Percentiles rank a stretch among this genome's conserved stretches.
Conservation (phyloP, 1,140 invertebrate genomes). For the Sitodiplosis mosellana region DNA sequence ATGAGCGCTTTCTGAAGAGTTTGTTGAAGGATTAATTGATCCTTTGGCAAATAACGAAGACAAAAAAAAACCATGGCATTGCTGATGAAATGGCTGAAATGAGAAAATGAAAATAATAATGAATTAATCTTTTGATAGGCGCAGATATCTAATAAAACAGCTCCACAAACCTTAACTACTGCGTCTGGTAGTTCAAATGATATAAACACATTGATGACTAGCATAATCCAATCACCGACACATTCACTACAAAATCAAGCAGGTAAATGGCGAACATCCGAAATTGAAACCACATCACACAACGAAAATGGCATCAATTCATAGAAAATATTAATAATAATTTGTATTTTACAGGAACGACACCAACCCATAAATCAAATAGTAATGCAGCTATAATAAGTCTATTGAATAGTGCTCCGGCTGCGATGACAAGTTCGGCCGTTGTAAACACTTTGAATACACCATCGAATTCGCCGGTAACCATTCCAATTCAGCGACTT, state of each 20-base stretch:
- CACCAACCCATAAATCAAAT: slow-evolving; percentile 17
- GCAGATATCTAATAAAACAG: slow-evolving; percentile 1
- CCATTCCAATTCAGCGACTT: too few relatives aligned
- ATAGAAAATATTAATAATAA: neutral
- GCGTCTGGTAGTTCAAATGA: slow-evolving; percentile 16
- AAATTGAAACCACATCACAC: too few relatives aligned
- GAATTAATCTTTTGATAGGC: too few relatives aligned
- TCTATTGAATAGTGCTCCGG: slow-evolving; percentile 50
- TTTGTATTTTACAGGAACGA: neutral
- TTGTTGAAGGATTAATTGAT: too few relatives aligned
- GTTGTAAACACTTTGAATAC: slow-evolving; percentile 16
- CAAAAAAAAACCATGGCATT: too few relatives aligned
- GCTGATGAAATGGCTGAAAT: too few relatives aligned
- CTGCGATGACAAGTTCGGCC: slow-evolving; percentile 36
- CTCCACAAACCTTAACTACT: slow-evolving; percentile 5
- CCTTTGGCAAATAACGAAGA: too few relatives aligned
- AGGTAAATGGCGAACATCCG: slow-evolving; percentile 23
- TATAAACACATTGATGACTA: slow-evolving; percentile 54
- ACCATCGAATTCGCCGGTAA: neutral
- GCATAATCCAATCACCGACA: slow-evolving; percentile 60
- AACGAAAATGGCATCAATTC: too few relatives aligned
- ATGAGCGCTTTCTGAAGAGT: too few relatives aligned
- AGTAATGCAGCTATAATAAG: slow-evolving; percentile 52
- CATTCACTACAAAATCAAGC: slow-evolving; percentile 38
- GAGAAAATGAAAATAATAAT: too few relatives aligned